Evolutionary conservation across 1,140 invertebrate species (phyloP), one percentile per base, ranked within the genome.

Genomic region (Tetranychus cinnabarinus): DNA sequence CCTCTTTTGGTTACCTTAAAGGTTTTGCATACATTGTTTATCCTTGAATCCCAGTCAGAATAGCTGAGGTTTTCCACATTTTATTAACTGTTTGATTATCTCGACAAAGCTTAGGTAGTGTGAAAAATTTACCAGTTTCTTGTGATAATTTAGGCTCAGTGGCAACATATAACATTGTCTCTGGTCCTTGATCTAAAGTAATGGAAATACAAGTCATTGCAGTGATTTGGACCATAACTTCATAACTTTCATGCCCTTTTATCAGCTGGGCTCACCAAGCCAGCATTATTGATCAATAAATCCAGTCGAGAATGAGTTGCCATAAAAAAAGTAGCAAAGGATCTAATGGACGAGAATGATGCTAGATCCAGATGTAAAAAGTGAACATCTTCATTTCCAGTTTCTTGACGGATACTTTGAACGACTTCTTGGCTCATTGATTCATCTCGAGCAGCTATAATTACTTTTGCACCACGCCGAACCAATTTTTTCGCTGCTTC

Each of bases 401-500:
- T 62, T 52, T n/a, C 33, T 6, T n/a, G 6, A 1, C 33, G 15
- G 5, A 61, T 58, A 15, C 61, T 46, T n/a, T 80, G 73, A 1
- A 85, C 78, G 42, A 80, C 78, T 74, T 80, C 63, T 74, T 85
- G 80, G 70, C 84, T 88, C 68, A 79, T 80, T 46, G 73, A 67
- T 7, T 63, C 57, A 59, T 54, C 54, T 35, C 63, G 61, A 48
- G 35, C 37, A 31, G 61, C 63, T 8, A 64, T 39, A 3, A 64
- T 63, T 4, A 64, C 36, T 3, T 39, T 55, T 6, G 48, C 48
- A 2, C 4, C 34, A 60, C 54, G 34, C 31, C 37, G 13, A 23
- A 31, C 37, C 7, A 50, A 56, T 36, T 55, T 34, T 31, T 56
- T 37, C 5, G 58, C 34, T 1, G 56, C 58, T 47, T 42, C 58